Evolutionary conservation across 2,113 vertebrate species (phyloP).

Genomic region (Brienomyrus longianalis): DNA sequence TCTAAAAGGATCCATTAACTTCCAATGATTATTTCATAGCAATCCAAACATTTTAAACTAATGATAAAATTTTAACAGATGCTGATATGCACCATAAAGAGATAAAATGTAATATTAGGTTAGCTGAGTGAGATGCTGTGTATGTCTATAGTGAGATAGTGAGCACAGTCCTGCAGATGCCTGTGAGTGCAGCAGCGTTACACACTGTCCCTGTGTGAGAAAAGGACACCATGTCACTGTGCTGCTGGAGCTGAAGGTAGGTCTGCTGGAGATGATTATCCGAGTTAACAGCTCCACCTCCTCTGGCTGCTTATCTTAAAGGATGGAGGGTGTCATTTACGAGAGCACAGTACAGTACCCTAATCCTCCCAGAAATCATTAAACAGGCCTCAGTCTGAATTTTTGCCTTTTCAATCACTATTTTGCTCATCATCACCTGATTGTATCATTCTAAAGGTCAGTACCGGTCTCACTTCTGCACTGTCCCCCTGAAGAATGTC

Average conservation of each 20-base stretch:
- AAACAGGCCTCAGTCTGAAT: not conserved
- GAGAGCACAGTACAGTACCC: constrained; percentile 27
- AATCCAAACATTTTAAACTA: constrained; percentile 23
- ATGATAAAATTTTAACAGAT: not conserved
- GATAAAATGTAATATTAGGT: not conserved
- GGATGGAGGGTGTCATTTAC: constrained; percentile 42
- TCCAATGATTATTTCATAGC: constrained; percentile 58
- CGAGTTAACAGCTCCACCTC: constrained; percentile 21
- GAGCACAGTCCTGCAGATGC: not conserved
- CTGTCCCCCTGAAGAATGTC: not conserved
- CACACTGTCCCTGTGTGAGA: not conserved
- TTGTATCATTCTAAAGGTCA: not conserved
- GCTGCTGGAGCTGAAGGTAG: constrained; percentile 41
- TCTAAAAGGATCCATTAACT: constrained; percentile 59
- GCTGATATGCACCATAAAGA: not conserved
- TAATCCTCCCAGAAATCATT: constrained; percentile 18
- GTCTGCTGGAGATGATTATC: constrained; percentile 29
- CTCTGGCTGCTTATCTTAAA: constrained; percentile 34
- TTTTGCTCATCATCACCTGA: constrained; percentile 10
- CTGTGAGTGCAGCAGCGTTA: not conserved
- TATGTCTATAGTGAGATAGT: not conserved
- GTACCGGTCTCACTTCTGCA: not conserved
- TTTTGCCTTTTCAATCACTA: not conserved
- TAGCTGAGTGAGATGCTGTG: not conserved
- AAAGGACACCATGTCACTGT: not conserved